Evolutionary conservation across 2,888 invertebrate genomes (phyloP).

Genomic region (Aquatica leii): DNA sequence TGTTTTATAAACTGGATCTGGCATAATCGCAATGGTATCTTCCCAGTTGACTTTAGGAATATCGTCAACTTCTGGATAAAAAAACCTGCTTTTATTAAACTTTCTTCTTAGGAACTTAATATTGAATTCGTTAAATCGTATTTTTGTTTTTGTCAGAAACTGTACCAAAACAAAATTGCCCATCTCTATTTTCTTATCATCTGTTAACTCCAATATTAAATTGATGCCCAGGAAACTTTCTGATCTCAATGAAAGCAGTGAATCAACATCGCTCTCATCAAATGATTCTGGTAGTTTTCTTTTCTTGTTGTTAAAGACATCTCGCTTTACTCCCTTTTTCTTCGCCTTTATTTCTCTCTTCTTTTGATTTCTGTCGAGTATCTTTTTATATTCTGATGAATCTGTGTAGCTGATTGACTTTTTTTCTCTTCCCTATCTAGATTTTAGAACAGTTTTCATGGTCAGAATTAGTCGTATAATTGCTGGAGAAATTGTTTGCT

Average conservation of each 20-base stretch:
- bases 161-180: background rate
- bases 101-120: background rate
- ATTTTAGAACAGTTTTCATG: background rate
- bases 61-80: conserved; percentile 7
- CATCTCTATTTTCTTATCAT: background rate
- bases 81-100: background rate
- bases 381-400: conserved; percentile 1
- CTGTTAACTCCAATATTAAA: background rate
- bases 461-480: background rate
- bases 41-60: background rate
- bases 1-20: conserved; percentile 1
- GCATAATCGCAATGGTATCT: background rate
- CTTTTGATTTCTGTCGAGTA: background rate
- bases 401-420: background rate
- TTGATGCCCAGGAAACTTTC: background rate
- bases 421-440: background rate
- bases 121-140: background rate
- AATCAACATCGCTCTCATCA: conserved; percentile 1
- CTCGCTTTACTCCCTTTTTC: background rate
- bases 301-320: conserved; percentile 5
- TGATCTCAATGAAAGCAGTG: background rate
- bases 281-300: conserved; percentile 1
- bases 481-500: conserved; percentile 3
- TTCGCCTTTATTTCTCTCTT: background rate
- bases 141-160: background rate